Evolutionary conservation across 2,888 invertebrate species (phyloP), one percentile per base, ranked within the genome.

Genomic region (Drosophila maculinotata): DNA sequence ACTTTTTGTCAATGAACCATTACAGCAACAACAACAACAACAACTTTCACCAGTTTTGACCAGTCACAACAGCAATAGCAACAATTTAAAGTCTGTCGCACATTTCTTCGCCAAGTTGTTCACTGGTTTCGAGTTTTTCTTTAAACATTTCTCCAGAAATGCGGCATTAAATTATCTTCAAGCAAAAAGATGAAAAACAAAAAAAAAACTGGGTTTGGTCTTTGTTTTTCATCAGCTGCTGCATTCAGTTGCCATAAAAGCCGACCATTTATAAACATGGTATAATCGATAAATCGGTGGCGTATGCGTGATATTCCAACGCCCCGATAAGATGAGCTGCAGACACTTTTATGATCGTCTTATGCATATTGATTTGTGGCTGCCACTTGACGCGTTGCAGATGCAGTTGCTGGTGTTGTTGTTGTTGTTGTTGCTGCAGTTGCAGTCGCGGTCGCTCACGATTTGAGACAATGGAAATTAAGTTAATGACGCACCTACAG

Each of bases 31-130:
- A 56, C 54, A 62, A 39, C 51, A 57, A 72, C 75, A 74, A 80
- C 78, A 64, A 75, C 82, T 78, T 81, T 78, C 78, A 76, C 76
- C 58, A 35, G 44, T 35, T 54, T 64, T 56, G 62, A 31, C 59
- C 39, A 52, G 35, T 58, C 35, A 54, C 62, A 52, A 54, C 48
- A 58, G 41, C 23, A 72, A 42, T 49, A 35, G 45, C 56, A 49
- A 56, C 64, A 69, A 39, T 59, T 67, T 45, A 48, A 44, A 56
- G 49, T 47, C 52, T 66, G 78, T 74, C 67, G 53, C 67, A 75
- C 33, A 54, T 36, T 62, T 67, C 52, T 41, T 44, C 28, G 33
- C 26, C 69, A 66, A 77, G 73, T 66, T 76, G 76, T 76, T 79
- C 41, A 39, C 62, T 23, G 45, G 38, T 67, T 65, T 67, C 36